phyloP scores from a whole-genome alignment of 2,888 invertebrate species.

The Eretmocerus hayati region DNA sequence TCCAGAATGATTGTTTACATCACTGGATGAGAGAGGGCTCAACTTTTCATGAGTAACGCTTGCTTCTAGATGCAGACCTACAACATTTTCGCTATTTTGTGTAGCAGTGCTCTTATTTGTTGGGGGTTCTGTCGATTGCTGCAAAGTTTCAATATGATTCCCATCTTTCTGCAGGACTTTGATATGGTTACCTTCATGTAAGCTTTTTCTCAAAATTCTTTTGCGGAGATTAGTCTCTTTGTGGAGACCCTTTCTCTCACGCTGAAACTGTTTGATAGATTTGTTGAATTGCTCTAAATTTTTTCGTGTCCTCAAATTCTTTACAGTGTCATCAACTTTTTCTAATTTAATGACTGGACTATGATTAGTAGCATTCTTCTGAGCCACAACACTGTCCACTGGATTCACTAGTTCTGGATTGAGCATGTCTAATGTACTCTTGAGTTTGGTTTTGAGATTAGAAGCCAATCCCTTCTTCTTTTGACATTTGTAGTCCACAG shows the following conservation, averaged over 20 bases:
- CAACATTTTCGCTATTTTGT: background rate
- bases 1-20: slow-evolving; percentile 2
- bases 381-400: slow-evolving; percentile 23
- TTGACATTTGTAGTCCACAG: slow-evolving; percentile 25
- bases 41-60: background rate
- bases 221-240: background rate
- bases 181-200: background rate
- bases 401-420: slow-evolving; percentile 4
- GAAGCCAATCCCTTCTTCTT: slow-evolving; percentile 19
- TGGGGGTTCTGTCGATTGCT: no score
- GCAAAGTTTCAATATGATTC: background rate
- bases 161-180: background rate
- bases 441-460: slow-evolving; percentile 15
- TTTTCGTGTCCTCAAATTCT: slow-evolving; percentile 32
- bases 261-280: slow-evolving; percentile 11
- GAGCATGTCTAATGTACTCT: slow-evolving; percentile 6
- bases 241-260: background rate
- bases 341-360: slow-evolving; percentile 17
- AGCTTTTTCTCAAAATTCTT: slow-evolving; percentile 2
- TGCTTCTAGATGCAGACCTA: slow-evolving; percentile 3
- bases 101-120: no score
- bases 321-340: slow-evolving; percentile 24
- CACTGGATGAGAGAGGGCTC: background rate
- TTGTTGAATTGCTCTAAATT: slow-evolving; percentile 18
- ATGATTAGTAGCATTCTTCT: background rate